phyloP scores from a whole-genome alignment of 2,888 invertebrate species.

The Lithophane ornitopus region DNA sequence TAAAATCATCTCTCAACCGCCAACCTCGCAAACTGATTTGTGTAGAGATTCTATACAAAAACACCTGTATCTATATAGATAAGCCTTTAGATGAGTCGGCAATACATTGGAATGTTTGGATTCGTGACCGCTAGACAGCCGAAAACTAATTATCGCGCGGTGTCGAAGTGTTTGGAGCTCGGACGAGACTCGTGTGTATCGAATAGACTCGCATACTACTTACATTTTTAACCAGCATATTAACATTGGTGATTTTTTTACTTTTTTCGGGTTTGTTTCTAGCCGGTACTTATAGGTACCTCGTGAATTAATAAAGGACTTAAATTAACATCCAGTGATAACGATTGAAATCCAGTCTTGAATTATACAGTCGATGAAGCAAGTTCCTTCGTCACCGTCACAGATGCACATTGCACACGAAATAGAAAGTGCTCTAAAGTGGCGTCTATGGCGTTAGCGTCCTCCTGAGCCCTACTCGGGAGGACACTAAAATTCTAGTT shows the following conservation, averaged over 20 bases:
- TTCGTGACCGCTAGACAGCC: slow-evolving; percentile 83
- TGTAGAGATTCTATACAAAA: slow-evolving; percentile 78
- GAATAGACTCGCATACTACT: slow-evolving; percentile 56
- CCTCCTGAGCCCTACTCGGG: too few species aligned
- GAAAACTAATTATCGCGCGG: slow-evolving; percentile 84
- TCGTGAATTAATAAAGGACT: slow-evolving; percentile 41
- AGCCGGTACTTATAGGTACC: slow-evolving; percentile 14
- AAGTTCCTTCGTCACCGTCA: slow-evolving; percentile 16
- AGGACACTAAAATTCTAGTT: too few species aligned
- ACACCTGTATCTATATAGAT: slow-evolving; percentile 80
- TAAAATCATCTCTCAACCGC: slow-evolving; percentile 67
- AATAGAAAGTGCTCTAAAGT: slow-evolving; percentile 62
- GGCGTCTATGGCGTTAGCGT: slow-evolving; percentile 59
- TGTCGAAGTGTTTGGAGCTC: slow-evolving; percentile 71
- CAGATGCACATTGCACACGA: not conserved
- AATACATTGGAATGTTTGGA: slow-evolving; percentile 80
- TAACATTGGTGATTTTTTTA: slow-evolving; percentile 47
- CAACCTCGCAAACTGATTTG: slow-evolving; percentile 75
- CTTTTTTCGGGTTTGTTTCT: slow-evolving; percentile 18
- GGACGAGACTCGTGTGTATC: slow-evolving; percentile 62
- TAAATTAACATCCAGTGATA: slow-evolving; percentile 25
- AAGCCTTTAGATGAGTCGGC: slow-evolving; percentile 83
- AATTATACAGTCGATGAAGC: slow-evolving; percentile 10
- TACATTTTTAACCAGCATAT: slow-evolving; percentile 50
- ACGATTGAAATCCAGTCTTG: slow-evolving; percentile 20